phyloP scores from a whole-genome alignment of 2,888 invertebrate genomes.

The Andrena hattorfiana region DNA sequence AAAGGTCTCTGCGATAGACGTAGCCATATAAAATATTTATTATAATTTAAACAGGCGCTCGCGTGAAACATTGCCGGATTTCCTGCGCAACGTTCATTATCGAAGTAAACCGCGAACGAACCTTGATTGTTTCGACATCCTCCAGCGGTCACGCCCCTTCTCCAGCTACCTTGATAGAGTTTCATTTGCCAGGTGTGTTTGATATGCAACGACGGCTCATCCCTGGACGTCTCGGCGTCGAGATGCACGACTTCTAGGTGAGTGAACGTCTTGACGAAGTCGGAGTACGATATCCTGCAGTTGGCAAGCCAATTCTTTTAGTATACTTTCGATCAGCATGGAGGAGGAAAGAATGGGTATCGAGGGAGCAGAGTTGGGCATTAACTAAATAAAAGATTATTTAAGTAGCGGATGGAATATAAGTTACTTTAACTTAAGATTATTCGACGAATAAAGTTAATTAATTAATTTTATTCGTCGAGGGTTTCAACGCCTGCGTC shows the following conservation, averaged over 20 bases:
- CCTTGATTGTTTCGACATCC: constrained; percentile 95
- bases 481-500: too few species aligned
- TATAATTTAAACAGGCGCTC: constrained; percentile 5
- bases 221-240: constrained; percentile 94
- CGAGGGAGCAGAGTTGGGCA: too few species aligned
- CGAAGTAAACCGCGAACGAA: constrained; percentile 74
- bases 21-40: not conserved
- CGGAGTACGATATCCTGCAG: constrained; percentile 92
- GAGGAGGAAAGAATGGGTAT: not conserved
- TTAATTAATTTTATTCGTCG: too few species aligned
- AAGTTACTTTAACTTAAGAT: too few species aligned
- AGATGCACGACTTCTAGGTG: constrained; percentile 94
- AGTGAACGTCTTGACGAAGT: constrained; percentile 93
- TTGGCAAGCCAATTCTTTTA: not conserved
- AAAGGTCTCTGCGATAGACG: constrained; percentile 90
- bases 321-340: not conserved
- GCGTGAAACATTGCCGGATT: constrained; percentile 22
- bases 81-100: constrained; percentile 36
- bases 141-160: constrained; percentile 94
- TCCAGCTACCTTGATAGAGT: constrained; percentile 94
- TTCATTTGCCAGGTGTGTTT: constrained; percentile 95
- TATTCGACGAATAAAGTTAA: too few species aligned
- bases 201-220: constrained; percentile 92
- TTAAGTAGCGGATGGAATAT: too few species aligned
- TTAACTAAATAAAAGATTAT: too few species aligned